Percentiles rank a stretch among this genome's conserved stretches.
These are phyloP conservation scores for Ailurus styani DNA, from an alignment of 2,113 vertebrate genomes.

Conservation along the genomic window DNA sequence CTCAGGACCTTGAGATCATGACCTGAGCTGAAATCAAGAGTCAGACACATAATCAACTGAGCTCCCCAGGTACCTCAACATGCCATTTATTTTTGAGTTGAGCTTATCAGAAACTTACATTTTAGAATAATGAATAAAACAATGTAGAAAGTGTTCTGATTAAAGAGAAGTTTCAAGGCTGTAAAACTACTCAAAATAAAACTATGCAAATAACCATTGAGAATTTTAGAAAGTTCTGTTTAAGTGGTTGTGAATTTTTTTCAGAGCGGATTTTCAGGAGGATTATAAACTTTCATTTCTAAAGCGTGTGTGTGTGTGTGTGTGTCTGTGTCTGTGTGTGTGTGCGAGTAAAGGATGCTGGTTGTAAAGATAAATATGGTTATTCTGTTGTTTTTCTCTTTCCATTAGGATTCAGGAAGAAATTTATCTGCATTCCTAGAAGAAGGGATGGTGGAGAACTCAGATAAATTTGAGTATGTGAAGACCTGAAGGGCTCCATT, in stretches of 20 bases:
- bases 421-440: not conserved
- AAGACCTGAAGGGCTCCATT: not conserved
- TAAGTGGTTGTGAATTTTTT: not conserved
- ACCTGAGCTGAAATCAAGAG: not conserved
- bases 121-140: not conserved
- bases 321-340: not conserved
- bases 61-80: not conserved
- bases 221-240: not conserved
- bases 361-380: not conserved
- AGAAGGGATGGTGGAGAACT: fast-evolving
- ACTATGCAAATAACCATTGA: not conserved
- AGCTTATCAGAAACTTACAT: constrained; percentile 34
- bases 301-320: not conserved
- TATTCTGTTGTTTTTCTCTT: not conserved
- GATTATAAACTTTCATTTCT: not conserved
- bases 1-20: not conserved
- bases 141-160: not conserved
- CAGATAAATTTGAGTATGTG: not conserved
- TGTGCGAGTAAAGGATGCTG: not conserved
- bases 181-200: not conserved
- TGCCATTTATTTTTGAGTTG: constrained; percentile 38
- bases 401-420: not conserved
- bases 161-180: not conserved
- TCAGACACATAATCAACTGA: not conserved
- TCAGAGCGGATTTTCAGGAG: not conserved